Conservation (phyloP, 2,797 vertebrate species). For the Cirrhinus molitorella region DNA sequence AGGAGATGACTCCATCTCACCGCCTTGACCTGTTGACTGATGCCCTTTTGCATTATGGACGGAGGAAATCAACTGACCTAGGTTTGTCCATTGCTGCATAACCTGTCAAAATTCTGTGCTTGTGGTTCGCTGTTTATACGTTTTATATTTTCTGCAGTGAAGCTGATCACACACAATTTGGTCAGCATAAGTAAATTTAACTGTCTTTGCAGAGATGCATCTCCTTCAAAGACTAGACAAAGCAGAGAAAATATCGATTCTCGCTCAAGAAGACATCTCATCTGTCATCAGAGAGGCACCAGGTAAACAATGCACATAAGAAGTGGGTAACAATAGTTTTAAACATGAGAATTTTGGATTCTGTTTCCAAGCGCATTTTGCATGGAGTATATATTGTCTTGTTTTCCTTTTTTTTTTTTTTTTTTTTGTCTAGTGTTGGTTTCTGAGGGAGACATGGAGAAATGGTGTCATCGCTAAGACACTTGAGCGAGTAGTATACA, state of each 20-base stretch:
- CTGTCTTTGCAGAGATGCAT: constrained; percentile 9
- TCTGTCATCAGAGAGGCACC: constrained; percentile 20
- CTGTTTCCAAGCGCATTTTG: background rate
- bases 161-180: background rate
- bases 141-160: background rate
- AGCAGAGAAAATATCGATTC: constrained; percentile 5
- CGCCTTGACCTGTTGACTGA: constrained; percentile 29
- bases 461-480: no score
- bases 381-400: background rate
- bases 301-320: background rate
- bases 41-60: constrained; percentile 23
- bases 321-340: no score
- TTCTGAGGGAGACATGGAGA: background rate
- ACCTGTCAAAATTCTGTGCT: background rate
- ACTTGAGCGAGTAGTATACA: no score
- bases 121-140: background rate
- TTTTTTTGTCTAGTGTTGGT: background rate
- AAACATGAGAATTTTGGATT: background rate
- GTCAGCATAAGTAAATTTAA: background rate
- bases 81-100: background rate
- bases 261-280: constrained; percentile 1
- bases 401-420: background rate
- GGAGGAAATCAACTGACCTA: constrained; percentile 33
- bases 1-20: constrained; percentile 40
- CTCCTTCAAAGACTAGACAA: constrained; percentile 21